These are phyloP conservation scores for Lagocephalus sceleratus DNA, from an alignment of 2,797 vertebrate genomes.

Conservation along the genomic window DNA sequence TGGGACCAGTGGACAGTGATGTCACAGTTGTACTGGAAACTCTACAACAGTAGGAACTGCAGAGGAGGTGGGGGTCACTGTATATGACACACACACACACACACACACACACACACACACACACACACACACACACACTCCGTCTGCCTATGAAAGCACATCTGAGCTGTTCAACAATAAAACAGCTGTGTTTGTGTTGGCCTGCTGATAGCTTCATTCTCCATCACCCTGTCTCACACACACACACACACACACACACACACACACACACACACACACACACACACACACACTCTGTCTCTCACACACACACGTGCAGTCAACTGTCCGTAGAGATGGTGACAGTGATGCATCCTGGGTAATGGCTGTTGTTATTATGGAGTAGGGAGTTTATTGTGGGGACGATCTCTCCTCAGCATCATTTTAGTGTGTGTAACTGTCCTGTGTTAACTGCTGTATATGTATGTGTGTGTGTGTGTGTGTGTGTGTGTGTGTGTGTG, in stretches of 20 bases:
- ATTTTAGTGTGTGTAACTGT: slow-evolving; percentile 38
- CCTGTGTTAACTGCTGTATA: slow-evolving; percentile 26
- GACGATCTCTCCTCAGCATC: slow-evolving; percentile 38
- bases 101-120: slow-evolving; percentile 32
- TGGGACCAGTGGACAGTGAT: slow-evolving; percentile 17
- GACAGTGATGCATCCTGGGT: slow-evolving; percentile 50
- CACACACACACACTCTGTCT: slow-evolving; percentile 48
- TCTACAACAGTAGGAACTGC: slow-evolving; percentile 42
- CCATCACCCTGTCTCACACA: slow-evolving; percentile 42
- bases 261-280: slow-evolving; percentile 28
- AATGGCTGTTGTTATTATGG: slow-evolving; percentile 50
- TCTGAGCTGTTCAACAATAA: slow-evolving; percentile 81
- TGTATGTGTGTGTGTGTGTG: slow-evolving; percentile 2
- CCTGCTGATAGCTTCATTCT: slow-evolving; percentile 75
- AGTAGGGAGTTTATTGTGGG: slow-evolving; percentile 53
- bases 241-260: slow-evolving; percentile 41
- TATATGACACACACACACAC: not conserved
- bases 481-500: not conserved
- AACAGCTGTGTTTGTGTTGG: slow-evolving; percentile 85
- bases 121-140: slow-evolving; percentile 26
- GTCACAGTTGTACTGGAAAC: slow-evolving; percentile 51
- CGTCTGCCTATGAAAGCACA: slow-evolving; percentile 77
- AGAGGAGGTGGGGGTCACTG: slow-evolving; percentile 68
- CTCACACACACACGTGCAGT: no score
- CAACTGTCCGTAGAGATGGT: slow-evolving; percentile 37